Conservation (phyloP, 1,140 invertebrate genomes). For the Solen grandis region DNA sequence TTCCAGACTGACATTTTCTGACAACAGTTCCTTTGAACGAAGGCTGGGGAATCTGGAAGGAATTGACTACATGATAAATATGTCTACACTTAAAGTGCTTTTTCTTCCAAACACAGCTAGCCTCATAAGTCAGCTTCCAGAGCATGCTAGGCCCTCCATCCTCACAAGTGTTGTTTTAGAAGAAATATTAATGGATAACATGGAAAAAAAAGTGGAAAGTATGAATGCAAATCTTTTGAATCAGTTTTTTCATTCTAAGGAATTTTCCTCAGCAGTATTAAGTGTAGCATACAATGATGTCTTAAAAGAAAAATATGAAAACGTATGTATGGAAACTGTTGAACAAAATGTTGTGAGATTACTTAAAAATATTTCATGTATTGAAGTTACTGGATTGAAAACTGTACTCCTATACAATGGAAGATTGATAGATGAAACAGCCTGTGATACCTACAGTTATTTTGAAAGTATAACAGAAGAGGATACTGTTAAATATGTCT, state of each 20-base stretch:
- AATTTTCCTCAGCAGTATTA: neutral
- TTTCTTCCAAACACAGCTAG: neutral
- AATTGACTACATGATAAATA: slow-evolving; percentile 29
- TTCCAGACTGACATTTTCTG: slow-evolving; percentile 12
- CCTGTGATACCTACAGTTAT: neutral
- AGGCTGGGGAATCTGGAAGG: neutral
- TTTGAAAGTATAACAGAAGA: neutral
- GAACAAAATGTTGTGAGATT: neutral
- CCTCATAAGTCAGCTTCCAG: neutral
- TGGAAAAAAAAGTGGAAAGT: neutral
- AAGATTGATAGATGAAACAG: neutral
- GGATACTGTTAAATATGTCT: neutral
- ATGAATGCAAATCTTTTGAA: neutral
- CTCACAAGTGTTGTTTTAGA: slow-evolving; percentile 14
- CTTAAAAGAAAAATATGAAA: neutral
- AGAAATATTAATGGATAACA: neutral
- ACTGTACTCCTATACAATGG: slow-evolving; percentile 15
- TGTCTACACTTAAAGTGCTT: slow-evolving; percentile 16
- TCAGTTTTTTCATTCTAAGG: neutral
- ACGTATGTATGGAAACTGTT: neutral
- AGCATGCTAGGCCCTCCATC: slow-evolving; percentile 8
- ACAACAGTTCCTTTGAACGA: slow-evolving; percentile 18
- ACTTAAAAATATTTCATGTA: neutral
- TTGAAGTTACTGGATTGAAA: slow-evolving; percentile 12
- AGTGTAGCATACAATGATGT: slow-evolving; percentile 15